These are phyloP conservation scores for Ptilodon capucinus DNA, from an alignment of 2,888 invertebrate genomes.

Conservation along the genomic window DNA sequence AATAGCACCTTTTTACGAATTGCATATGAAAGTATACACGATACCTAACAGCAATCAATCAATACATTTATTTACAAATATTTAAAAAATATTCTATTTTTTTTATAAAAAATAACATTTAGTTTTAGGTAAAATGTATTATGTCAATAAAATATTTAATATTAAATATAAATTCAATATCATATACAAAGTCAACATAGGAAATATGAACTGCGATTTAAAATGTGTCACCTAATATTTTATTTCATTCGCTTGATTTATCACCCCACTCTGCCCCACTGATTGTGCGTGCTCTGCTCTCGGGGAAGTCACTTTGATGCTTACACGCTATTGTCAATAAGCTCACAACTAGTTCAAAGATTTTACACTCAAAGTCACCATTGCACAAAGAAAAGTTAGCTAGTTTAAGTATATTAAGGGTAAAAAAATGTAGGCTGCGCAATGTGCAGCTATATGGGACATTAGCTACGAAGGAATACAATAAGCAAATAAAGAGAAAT, in stretches of 20 bases:
- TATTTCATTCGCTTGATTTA: conserved; percentile 51
- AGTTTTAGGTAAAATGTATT: no score
- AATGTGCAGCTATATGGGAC: no score
- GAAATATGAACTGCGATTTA: background rate
- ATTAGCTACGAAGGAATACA: no score
- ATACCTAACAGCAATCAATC: no score
- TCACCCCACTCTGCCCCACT: conserved; percentile 36
- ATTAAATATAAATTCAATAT: no score
- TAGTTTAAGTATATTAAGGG: background rate
- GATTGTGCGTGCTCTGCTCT: conserved; percentile 50
- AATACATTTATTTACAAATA: no score
- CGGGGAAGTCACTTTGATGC: conserved; percentile 56
- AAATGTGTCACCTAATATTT: conserved; percentile 34
- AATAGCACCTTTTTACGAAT: no score
- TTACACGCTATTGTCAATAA: conserved; percentile 47
- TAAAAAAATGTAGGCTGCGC: no score
- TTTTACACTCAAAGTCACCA: conserved; percentile 13
- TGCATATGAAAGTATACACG: no score
- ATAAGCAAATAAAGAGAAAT: no score
- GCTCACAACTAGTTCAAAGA: conserved; percentile 44
- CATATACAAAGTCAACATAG: background rate
- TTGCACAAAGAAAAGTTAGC: background rate
- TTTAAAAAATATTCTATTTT: no score
- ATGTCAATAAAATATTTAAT: background rate
- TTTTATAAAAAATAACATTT: no score